Conservation (phyloP, 1,140 invertebrate species). For the Rhyacophila brunnea region DNA sequence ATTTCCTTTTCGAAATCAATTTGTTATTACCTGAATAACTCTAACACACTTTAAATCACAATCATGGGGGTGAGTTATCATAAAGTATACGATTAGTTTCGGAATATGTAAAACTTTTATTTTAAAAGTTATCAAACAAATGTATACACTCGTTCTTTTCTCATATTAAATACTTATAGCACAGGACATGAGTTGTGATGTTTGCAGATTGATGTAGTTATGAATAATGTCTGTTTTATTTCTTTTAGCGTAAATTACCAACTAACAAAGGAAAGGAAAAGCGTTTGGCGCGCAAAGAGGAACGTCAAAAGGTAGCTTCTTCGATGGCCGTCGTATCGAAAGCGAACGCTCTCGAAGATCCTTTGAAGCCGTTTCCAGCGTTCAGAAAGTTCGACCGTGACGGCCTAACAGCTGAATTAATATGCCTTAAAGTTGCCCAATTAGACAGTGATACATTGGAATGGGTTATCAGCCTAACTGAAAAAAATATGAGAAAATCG, state of each 20-base stretch:
- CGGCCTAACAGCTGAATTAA: constrained; percentile 40
- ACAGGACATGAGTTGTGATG: too few relatives aligned
- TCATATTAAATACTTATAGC: too few relatives aligned
- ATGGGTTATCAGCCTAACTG: constrained; percentile 59
- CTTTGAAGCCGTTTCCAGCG: constrained; percentile 44
- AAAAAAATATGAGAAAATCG: constrained; percentile 61
- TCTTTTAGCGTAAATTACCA: constrained; percentile 35
- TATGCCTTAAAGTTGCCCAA: constrained; percentile 23
- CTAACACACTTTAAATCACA: too few relatives aligned
- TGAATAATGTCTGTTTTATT: constrained; percentile 2
- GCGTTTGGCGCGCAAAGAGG: constrained; percentile 45
- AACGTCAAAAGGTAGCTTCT: constrained; percentile 42
- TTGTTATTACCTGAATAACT: too few relatives aligned
- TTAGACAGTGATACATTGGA: constrained; percentile 38
- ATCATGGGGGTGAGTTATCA: too few relatives aligned
- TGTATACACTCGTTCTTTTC: too few relatives aligned
- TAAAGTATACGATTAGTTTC: too few relatives aligned
- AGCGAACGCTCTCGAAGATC: constrained; percentile 46
- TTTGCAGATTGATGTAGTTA: too few relatives aligned
- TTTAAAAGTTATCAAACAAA: too few relatives aligned
- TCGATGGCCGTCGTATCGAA: constrained; percentile 42
- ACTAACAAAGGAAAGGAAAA: constrained; percentile 48
- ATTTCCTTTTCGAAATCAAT: too few relatives aligned
- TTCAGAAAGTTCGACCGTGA: constrained; percentile 46
- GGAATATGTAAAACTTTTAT: too few relatives aligned